phyloP scores from a whole-genome alignment of 53 echinoderm and acorn worm genomes.

The Apostichopus leukothele region DNA sequence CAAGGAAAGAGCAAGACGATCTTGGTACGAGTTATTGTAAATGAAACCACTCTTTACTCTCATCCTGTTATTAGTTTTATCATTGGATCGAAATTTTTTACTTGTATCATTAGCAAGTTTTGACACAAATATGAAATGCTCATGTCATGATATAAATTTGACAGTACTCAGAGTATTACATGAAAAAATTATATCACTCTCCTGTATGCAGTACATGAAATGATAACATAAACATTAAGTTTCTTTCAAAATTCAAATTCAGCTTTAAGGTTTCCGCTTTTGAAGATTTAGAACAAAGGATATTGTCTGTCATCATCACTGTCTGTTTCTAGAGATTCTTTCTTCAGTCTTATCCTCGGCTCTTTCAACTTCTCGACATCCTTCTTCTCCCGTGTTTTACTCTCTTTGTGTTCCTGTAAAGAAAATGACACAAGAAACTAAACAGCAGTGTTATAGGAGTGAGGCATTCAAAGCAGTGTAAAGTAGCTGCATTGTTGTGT shows the following conservation, averaged over 20 bases:
- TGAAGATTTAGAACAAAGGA: conserved; percentile 60
- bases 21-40: not conserved
- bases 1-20: conserved; percentile 6
- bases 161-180: not conserved
- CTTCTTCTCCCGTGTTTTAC: conserved; percentile 54
- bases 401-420: conserved; percentile 32
- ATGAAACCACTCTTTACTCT: not conserved
- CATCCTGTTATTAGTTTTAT: not conserved
- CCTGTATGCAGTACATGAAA: not conserved
- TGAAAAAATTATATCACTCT: not conserved
- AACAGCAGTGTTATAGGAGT: not conserved
- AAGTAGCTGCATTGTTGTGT: too few relatives aligned
- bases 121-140: too few relatives aligned
- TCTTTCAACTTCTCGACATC: conserved; percentile 39
- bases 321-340: conserved; percentile 55
- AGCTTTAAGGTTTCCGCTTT: not conserved
- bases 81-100: not conserved
- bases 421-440: not conserved
- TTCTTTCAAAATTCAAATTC: not conserved
- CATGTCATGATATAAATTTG: too few relatives aligned
- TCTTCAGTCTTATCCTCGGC: conserved; percentile 42
- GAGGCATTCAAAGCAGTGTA: too few relatives aligned
- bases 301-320: conserved; percentile 93
- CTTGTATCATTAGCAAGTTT: too few relatives aligned
- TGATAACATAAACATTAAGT: not conserved